These are phyloP conservation scores for Turritopsis dohrnii DNA, from an alignment of 30 jellyfish, hydroid and myxozoan genomes.

Conservation along the genomic window DNA sequence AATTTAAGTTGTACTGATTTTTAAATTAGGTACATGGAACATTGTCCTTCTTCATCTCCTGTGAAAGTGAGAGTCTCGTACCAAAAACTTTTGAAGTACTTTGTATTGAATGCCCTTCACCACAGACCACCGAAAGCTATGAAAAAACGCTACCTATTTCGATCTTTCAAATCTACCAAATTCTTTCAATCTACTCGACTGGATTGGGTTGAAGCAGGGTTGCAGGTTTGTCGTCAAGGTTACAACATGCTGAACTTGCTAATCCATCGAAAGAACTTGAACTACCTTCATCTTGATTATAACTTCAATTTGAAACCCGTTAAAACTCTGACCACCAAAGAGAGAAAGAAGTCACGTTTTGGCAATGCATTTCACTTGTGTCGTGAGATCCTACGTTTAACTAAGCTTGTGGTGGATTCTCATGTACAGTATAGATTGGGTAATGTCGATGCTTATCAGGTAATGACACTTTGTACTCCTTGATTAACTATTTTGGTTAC, in stretches of 20 bases:
- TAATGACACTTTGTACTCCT: slow-evolving; percentile 11
- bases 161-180: slow-evolving; percentile 98
- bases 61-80: slow-evolving; percentile 96
- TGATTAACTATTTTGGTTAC: neutral
- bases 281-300: slow-evolving; percentile 95
- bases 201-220: slow-evolving; percentile 99
- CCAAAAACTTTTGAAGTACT: slow-evolving; percentile 89
- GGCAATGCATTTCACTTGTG: slow-evolving; percentile 99
- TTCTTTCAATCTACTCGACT: slow-evolving; percentile 94
- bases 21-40: slow-evolving; percentile 85
- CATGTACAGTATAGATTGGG: slow-evolving; percentile 98
- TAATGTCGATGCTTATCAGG: slow-evolving; percentile 99
- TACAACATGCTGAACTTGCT: slow-evolving; percentile 94
- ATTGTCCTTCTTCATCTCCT: slow-evolving; percentile 96
- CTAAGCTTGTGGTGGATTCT: slow-evolving; percentile 92
- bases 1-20: too few species aligned
- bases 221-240: slow-evolving; percentile 99
- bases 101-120: slow-evolving; percentile 92
- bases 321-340: slow-evolving; percentile 95
- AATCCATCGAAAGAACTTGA: slow-evolving; percentile 96
- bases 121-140: slow-evolving; percentile 99
- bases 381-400: slow-evolving; percentile 89
- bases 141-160: slow-evolving; percentile 91
- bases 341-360: slow-evolving; percentile 97
- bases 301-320: slow-evolving; percentile 97